Base-by-base conservation (phyloP, 2,888 invertebrate species). In the Drosophila diplacantha region DNA sequence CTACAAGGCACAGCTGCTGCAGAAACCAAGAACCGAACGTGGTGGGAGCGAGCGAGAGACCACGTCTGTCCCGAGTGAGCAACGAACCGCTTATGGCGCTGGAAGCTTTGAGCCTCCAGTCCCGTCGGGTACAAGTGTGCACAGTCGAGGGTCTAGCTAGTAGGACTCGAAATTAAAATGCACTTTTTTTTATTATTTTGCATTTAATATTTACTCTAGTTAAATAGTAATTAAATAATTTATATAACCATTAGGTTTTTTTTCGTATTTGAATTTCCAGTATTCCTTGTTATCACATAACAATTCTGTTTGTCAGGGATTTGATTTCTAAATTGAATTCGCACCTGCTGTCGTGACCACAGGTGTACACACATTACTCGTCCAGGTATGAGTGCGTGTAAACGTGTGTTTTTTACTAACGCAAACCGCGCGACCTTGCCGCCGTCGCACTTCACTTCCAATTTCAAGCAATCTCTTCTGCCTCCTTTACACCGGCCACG, bases 31-130 rank as follows among this genome's bases (percentile, higher is more conserved):
- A 56, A 39, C 39, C 14, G 14, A 46, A 46, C 29, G 44, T 12
- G 39, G 26, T 41, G 39, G 53, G 20, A 50, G 50, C 34, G 38
- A 61, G 63, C n/a, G 46, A 47, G 22, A 37, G 32, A 55, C 60
- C 80, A 82, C 77, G 77, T 80, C 77, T 72, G 80, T 67, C 70
- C 62, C 54, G 72, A 57, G 61, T 70, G 82, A 80, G 70, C 70
- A 69, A 72, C 65, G 57, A 80, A 70, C 77, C 58, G 72, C 56
- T 62, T 80, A 72, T 78, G 80, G 58, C 46, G 59, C 61, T 62
- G 56, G 53, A 64, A 72, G 38, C 66, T 54, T 26, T 44, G 55
- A 26, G 49, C 51, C 61, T 50, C 64, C 51, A 57, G 31, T 52
- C 53, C 35, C 38, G 34, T 24, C 24, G 31, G 18, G 4, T 18